Base-by-base conservation (phyloP, 2,113 vertebrate species). In the Tretioscincus oriximinensis region DNA sequence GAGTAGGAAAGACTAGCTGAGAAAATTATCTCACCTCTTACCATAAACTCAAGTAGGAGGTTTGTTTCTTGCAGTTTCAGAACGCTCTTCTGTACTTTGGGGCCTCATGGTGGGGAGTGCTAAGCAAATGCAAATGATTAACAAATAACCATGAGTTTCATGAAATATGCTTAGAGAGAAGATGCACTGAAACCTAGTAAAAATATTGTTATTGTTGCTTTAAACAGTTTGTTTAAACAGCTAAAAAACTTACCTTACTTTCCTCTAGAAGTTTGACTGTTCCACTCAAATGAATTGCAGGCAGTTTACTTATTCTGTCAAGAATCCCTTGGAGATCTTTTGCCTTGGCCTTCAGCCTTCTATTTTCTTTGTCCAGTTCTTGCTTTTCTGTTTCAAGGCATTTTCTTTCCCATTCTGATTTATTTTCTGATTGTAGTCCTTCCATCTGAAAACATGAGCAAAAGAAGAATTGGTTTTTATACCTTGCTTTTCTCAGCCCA, bases 321-420 rank as follows among this genome's bases (percentile, higher is more conserved):
- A 86, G 22, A 74, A 80, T 10, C 20, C 75, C 74, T 45, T 87
- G 70, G 84, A 89, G 85, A 82, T 92, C 68, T 88, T 88, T 91
- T 86, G 92, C 74, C 71, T 93, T 90, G 1, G 77, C 66, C 70
- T 92, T 91, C 51, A 90, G 4, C 29, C 82, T 90, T 89, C 78
- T 88, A 22, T 80, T 92, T 21, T 94, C 91, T 84, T 88, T 92
- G 77, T 93, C 88, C 81, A 90, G 49, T 41, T 9, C 70, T 84
- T 86, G 85, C 12, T 91, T 92, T 84, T 89, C 88, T 61, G 54
- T 80, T 86, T 90, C 90, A 51, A 78, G 61, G 45, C 0, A 80
- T 64, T 88, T 83, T 78, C 88, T 86, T 85, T 54, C 49, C 89
- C 89, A 86, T 6, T 90, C 86, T 16, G 78, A 78, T 0, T 18